Conservation (phyloP, 1,140 invertebrate genomes). For the Melanaphis sacchari region DNA sequence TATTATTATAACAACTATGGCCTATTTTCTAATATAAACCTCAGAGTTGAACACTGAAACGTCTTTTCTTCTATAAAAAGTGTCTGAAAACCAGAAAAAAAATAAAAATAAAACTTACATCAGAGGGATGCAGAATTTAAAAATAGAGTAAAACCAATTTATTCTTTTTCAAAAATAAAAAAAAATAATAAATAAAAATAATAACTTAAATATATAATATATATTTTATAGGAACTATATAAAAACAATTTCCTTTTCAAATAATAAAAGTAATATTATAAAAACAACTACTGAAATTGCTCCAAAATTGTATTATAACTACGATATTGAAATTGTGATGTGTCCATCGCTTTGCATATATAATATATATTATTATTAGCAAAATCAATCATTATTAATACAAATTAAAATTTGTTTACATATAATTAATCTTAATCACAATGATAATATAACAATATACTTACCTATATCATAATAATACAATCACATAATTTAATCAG, state of each 20-base stretch:
- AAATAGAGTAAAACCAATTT: slow-evolving; percentile 1
- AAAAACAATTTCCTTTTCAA: not conserved
- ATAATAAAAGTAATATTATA: slow-evolving; percentile 17
- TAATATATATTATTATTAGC: no score
- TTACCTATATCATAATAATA: not conserved
- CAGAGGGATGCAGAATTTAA: not conserved
- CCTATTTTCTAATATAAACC: not conserved
- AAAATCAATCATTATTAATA: not conserved
- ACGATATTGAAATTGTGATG: not conserved
- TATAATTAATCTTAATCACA: not conserved
- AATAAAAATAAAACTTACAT: not conserved
- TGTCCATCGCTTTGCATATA: not conserved
- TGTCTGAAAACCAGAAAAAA: not conserved
- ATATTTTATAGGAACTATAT: not conserved
- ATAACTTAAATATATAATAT: not conserved
- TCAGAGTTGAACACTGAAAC: not conserved
- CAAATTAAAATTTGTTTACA: not conserved
- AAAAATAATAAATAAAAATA: no score
- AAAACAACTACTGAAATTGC: not conserved
- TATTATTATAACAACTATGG: no score
- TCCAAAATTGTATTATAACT: not conserved
- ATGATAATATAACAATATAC: not conserved
- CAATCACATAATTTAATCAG: not conserved
- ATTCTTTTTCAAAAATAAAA: not conserved
- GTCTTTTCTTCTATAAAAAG: not conserved